Conservation (phyloP, 2,888 invertebrate genomes). For the Sarcophaga rosellei region DNA sequence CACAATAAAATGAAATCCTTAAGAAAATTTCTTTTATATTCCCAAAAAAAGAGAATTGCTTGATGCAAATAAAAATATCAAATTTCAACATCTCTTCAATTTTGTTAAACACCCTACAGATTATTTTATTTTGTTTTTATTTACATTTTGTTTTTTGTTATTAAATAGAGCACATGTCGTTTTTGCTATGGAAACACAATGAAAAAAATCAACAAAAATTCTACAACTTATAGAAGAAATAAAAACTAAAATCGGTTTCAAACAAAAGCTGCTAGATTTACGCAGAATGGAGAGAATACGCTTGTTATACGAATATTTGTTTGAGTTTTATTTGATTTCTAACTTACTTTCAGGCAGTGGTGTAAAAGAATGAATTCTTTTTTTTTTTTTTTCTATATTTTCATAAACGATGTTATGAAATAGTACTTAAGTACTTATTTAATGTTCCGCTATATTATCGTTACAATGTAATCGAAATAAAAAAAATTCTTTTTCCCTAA, state of each 20-base stretch:
- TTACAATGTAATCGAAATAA: too few species aligned
- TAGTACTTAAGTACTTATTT: too few species aligned
- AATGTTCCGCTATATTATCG: too few species aligned
- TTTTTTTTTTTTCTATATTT: too few species aligned
- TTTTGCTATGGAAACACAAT: conserved; percentile 10
- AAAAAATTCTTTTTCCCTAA: too few species aligned
- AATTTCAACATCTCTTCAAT: conserved; percentile 50
- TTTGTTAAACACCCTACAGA: conserved; percentile 31
- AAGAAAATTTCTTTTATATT: conserved; percentile 9
- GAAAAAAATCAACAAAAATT: conserved; percentile 54
- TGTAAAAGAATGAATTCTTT: too few species aligned
- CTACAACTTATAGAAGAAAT: not conserved
- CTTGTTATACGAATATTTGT: conserved; percentile 34
- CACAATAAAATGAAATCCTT: not conserved
- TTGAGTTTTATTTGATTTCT: conserved; percentile 22
- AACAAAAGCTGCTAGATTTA: conserved; percentile 57
- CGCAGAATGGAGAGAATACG: conserved; percentile 52
- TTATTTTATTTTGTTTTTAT: not conserved
- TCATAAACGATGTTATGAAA: too few species aligned
- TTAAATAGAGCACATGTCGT: conserved; percentile 59
- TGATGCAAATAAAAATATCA: conserved; percentile 54
- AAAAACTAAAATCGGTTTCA: conserved; percentile 1
- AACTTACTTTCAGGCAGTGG: not conserved
- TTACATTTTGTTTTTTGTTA: not conserved
- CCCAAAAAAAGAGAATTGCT: not conserved